Percentiles rank a stretch among this genome's conserved stretches.
phyloP scores from a whole-genome alignment of 2,888 invertebrate species.

The Griposia aprilina region DNA sequence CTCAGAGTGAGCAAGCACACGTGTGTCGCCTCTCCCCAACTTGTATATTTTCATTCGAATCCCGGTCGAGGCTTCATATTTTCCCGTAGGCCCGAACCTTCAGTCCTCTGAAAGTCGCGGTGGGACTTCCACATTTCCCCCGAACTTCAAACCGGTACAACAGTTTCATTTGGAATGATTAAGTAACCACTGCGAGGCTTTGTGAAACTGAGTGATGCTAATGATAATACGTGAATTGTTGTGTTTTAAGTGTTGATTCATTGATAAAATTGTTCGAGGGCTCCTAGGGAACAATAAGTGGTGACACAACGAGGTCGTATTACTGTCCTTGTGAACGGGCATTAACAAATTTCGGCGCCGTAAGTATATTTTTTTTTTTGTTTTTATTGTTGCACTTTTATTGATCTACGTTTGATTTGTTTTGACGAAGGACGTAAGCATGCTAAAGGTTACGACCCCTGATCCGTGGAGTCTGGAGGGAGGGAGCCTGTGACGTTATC shows the following conservation, averaged over 20 bases:
- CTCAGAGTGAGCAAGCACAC: constrained; percentile 75
- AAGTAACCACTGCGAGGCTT: constrained; percentile 79
- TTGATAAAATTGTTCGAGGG: constrained; percentile 47
- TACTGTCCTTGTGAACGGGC: constrained; percentile 49
- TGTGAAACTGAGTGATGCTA: constrained; percentile 58
- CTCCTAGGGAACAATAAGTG: constrained; percentile 49
- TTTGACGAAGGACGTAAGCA: constrained; percentile 76
- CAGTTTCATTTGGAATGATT: constrained; percentile 83
- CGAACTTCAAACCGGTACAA: constrained; percentile 68
- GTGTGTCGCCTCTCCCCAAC: constrained; percentile 62
- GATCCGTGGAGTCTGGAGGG: constrained; percentile 72
- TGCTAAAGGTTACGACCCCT: constrained; percentile 86
- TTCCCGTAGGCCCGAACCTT: constrained; percentile 87
- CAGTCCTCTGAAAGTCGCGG: constrained; percentile 82
- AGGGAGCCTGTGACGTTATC: constrained; percentile 78
- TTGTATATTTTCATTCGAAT: constrained; percentile 81
- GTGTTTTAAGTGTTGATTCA: constrained; percentile 62
- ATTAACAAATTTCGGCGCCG: constrained; percentile 63
- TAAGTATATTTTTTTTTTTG: constrained; percentile 54
- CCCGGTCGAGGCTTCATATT: constrained; percentile 88
- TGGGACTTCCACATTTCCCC: constrained; percentile 68
- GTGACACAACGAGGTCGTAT: constrained; percentile 41
- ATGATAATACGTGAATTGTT: constrained; percentile 57
- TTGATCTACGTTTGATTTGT: constrained; percentile 81
- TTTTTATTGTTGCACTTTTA: constrained; percentile 51